Percentiles rank a stretch among this genome's conserved stretches.
These are phyloP conservation scores for Netelia fuscicornis DNA, from an alignment of 2,888 invertebrate genomes.

Conservation along the genomic window DNA sequence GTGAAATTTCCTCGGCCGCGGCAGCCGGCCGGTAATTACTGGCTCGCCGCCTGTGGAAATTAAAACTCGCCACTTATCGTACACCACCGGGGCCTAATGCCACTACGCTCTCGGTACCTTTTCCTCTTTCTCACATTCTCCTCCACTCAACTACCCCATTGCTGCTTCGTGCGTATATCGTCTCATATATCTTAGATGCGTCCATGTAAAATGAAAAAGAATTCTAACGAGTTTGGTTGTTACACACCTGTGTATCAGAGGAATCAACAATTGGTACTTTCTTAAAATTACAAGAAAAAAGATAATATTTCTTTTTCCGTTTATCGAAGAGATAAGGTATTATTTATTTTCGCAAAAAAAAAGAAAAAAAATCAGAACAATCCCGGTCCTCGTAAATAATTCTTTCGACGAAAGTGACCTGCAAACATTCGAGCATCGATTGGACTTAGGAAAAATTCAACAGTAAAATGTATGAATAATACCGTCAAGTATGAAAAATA, in stretches of 20 bases:
- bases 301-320: too few relatives aligned
- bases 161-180: background rate
- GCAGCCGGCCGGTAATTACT: slow-evolving; percentile 75
- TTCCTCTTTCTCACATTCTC: slow-evolving; percentile 6
- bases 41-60: slow-evolving; percentile 73
- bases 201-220: background rate
- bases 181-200: background rate
- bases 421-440: background rate
- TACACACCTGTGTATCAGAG: background rate
- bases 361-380: too few relatives aligned
- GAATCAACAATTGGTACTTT: background rate
- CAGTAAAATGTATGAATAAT: background rate
- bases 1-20: slow-evolving; percentile 75
- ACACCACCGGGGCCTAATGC: slow-evolving; percentile 65
- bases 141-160: background rate
- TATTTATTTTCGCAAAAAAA: too few relatives aligned
- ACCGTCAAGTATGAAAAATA: background rate
- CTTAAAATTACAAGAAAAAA: background rate
- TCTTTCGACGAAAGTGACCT: background rate
- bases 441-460: background rate
- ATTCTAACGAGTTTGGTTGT: background rate
- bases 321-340: too few relatives aligned
- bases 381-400: too few relatives aligned
- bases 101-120: slow-evolving; percentile 30
- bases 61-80: slow-evolving; percentile 77